phyloP scores from a whole-genome alignment of 2,888 invertebrate genomes.

The Acrobasis repandana region DNA sequence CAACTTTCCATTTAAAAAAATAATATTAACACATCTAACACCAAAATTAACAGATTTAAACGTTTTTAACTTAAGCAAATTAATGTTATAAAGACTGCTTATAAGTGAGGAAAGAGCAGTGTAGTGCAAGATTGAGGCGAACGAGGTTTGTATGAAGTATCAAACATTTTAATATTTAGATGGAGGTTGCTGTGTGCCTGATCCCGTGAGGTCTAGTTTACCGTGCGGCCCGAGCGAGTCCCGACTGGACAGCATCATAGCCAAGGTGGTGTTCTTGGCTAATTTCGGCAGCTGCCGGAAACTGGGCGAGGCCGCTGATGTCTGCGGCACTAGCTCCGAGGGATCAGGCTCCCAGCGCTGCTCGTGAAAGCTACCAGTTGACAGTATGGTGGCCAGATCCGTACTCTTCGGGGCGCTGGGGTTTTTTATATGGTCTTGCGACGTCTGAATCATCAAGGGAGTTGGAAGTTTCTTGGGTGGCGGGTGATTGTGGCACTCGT shows the following conservation, averaged over 20 bases:
- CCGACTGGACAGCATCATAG: background rate
- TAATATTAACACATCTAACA: too few relatives aligned
- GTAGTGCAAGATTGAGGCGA: too few relatives aligned
- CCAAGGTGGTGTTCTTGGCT: background rate
- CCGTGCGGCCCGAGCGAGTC: background rate
- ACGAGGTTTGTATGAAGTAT: too few relatives aligned
- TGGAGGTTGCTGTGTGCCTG: background rate
- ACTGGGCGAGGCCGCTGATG: background rate
- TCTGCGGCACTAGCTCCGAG: background rate
- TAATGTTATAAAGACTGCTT: too few relatives aligned
- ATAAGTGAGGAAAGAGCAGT: too few relatives aligned
- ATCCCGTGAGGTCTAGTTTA: background rate
- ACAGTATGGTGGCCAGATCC: background rate
- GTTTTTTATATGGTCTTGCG: background rate
- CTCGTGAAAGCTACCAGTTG: background rate
- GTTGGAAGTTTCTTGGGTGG: background rate
- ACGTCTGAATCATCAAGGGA: background rate
- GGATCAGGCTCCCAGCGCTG: background rate
- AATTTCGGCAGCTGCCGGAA: background rate
- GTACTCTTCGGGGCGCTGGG: background rate
- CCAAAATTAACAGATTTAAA: too few relatives aligned
- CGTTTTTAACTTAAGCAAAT: too few relatives aligned
- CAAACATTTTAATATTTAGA: background rate
- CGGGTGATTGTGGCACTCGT: background rate
- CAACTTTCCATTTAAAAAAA: too few relatives aligned